Base-by-base conservation (phyloP, 2,888 invertebrate genomes). In the Melieria crassipennis region DNA sequence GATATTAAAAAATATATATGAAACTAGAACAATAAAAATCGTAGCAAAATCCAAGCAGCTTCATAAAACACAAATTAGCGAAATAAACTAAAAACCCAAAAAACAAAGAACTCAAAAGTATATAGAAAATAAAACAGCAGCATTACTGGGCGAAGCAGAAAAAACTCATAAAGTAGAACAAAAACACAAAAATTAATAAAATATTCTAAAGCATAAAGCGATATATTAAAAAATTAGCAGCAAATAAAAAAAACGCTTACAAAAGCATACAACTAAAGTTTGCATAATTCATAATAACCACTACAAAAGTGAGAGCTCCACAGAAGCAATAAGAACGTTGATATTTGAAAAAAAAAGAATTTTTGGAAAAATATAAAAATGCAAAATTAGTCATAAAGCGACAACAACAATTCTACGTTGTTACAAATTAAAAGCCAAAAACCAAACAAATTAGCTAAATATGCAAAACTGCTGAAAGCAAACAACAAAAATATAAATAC, bases 301-400 rank as follows among this genome's bases (percentile, higher is more conserved):
- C 60, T 65, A 46, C 52, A 65, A 57, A 65, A 50, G 58, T 65
- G 10, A 45, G 52, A 10, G 60, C 56, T 46, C 45, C 67, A 60
- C n/a, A 5, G 50, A 52, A 60, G 16, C 55, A 65, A 65, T 65
- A 55, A 65, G 61, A 16, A 7, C n/a, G 16, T 6, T 50, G n/a
- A 13, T 52, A 67, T 60, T 43, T 16, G 16, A 10, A 60, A 9
- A 45, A 45, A 4, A 60, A 46, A 56, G 13, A 9, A 45, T 4
- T 13, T 45, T 52, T 9, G 42, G 42, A 11, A 55, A 48, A 30
- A 42, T 7, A n/a, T 13, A 58, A 43, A 3, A 7, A 13, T 10
- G 30, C 57, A 57, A 65, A 16, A 11, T 4, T n/a, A 45, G 13
- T 46, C 30, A 7, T 10, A 55, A 9, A n/a, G n/a, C 52, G 46